Evolutionary conservation across 2,888 invertebrate species (phyloP).

Genomic region (Aphodius granarius): DNA sequence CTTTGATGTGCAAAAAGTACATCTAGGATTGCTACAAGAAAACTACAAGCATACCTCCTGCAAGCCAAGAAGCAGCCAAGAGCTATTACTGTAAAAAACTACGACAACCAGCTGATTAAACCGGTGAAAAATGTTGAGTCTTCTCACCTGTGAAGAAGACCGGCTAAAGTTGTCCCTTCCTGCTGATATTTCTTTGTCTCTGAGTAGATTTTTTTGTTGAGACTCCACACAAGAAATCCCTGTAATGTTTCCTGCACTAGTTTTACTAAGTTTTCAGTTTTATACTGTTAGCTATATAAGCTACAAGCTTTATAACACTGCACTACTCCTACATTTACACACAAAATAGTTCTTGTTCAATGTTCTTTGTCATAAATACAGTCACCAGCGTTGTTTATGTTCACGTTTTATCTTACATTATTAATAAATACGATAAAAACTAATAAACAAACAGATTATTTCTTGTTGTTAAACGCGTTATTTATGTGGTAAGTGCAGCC

Average conservation of each 20-base stretch:
- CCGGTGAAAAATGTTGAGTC: slow-evolving; percentile 38
- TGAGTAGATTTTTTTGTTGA: neutral
- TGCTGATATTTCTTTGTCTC: slow-evolving; percentile 25
- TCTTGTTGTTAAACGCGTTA: too few relatives aligned
- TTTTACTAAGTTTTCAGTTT: neutral
- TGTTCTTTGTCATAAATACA: too few relatives aligned
- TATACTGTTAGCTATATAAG: too few relatives aligned
- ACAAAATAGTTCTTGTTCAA: too few relatives aligned
- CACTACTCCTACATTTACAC: neutral
- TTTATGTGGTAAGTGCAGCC: neutral
- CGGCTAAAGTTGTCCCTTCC: slow-evolving; percentile 42
- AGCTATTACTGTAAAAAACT: neutral
- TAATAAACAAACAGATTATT: too few relatives aligned
- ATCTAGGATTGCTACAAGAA: neutral
- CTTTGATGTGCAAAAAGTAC: neutral
- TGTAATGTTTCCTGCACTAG: slow-evolving; percentile 1
- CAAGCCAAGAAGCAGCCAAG: neutral
- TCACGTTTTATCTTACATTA: too few relatives aligned
- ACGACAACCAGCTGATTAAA: slow-evolving; percentile 37
- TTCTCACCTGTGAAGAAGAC: slow-evolving; percentile 43
- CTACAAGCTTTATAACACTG: neutral
- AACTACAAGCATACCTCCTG: neutral
- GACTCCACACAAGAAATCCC: slow-evolving; percentile 15
- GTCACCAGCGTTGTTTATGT: too few relatives aligned
- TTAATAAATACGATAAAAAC: too few relatives aligned